Conservation (phyloP, 2,113 vertebrate genomes). For the Sorex fumeus region DNA sequence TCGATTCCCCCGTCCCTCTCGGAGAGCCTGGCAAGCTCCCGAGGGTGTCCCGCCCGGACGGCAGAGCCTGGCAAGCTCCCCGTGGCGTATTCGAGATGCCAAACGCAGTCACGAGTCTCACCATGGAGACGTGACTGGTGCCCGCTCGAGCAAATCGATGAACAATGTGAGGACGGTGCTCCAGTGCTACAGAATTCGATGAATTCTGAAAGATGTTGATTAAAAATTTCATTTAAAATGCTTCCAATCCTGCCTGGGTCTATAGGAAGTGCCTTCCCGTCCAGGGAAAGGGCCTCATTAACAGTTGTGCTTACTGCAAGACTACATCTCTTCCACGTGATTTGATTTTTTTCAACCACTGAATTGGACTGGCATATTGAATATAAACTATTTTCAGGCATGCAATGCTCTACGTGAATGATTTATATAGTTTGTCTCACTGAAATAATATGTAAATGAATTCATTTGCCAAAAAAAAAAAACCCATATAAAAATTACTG, state of each 20-base stretch:
- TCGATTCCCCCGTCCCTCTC: too few relatives aligned
- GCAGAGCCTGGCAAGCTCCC: too few relatives aligned
- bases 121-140: too few relatives aligned
- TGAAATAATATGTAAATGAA: constrained; percentile 32
- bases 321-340: background rate
- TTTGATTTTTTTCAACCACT: constrained; percentile 67
- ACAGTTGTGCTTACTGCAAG: constrained; percentile 56
- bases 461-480: constrained; percentile 19
- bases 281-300: background rate
- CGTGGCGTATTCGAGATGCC: too few relatives aligned
- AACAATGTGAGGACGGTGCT: too few relatives aligned
- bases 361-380: constrained; percentile 43
- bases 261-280: background rate
- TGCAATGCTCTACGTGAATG: background rate
- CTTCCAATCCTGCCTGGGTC: constrained; percentile 1
- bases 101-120: too few relatives aligned
- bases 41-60: too few relatives aligned
- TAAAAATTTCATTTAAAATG: constrained; percentile 44
- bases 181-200: constrained; percentile 23
- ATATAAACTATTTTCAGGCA: constrained; percentile 56
- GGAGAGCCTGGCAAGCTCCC: too few relatives aligned
- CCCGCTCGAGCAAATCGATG: too few relatives aligned
- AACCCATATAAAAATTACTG: background rate
- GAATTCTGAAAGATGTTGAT: background rate
- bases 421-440: constrained; percentile 24